Evolutionary conservation across 2,888 invertebrate species (phyloP).

Genomic region (Selenia dentaria): DNA sequence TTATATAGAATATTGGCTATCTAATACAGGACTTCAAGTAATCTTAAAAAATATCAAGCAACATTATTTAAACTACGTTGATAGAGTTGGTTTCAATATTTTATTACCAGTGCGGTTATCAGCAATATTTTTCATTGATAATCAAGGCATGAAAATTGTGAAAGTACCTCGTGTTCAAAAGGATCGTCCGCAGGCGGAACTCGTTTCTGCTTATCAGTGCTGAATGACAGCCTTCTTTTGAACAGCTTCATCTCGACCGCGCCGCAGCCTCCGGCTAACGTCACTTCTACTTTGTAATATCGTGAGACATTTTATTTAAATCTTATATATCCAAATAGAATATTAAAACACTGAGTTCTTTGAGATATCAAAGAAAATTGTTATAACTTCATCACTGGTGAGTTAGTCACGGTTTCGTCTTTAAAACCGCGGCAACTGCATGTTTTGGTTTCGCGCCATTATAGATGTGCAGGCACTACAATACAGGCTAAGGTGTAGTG

Average conservation of each 20-base stretch:
- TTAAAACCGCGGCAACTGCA: constrained; percentile 51
- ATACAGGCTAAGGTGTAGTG: constrained; percentile 31
- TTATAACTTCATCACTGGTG: constrained; percentile 44
- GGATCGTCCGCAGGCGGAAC: constrained; percentile 72
- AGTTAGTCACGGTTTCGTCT: constrained; percentile 52
- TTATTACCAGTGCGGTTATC: no score
- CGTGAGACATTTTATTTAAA: constrained; percentile 33
- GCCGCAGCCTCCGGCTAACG: constrained; percentile 44
- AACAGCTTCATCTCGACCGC: constrained; percentile 74
- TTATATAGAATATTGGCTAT: no score
- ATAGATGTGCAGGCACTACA: constrained; percentile 22
- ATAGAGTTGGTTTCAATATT: no score
- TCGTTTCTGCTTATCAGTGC: constrained; percentile 79
- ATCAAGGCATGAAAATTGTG: constrained; percentile 11
- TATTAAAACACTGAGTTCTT: constrained; percentile 35
- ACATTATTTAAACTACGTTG: no score
- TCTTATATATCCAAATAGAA: constrained; percentile 3
- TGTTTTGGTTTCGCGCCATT: constrained; percentile 59
- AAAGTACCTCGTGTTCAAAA: constrained; percentile 77
- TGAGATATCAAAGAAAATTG: constrained; percentile 49
- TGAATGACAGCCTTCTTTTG: constrained; percentile 80
- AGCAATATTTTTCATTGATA: no score
- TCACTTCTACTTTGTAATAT: constrained; percentile 49
- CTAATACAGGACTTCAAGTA: no score
- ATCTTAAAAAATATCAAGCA: no score